phyloP scores from a whole-genome alignment of 2,888 invertebrate genomes.

The Nipponacmea schrenckii region DNA sequence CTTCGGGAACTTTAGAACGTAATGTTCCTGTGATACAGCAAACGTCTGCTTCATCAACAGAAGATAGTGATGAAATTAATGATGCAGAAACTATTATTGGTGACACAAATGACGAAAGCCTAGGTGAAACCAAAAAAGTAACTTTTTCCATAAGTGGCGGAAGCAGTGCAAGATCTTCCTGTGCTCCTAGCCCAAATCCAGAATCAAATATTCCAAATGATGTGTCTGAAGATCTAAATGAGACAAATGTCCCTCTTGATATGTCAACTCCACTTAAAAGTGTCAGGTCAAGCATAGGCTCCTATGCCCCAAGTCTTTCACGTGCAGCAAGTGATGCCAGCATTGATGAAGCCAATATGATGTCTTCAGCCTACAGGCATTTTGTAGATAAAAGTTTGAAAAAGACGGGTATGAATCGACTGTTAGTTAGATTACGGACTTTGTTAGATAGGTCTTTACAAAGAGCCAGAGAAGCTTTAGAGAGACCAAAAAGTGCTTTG shows the following conservation, averaged over 20 bases:
- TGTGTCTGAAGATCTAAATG: not conserved
- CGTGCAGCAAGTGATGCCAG: conserved; percentile 59
- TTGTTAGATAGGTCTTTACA: conserved; percentile 64
- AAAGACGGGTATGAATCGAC: conserved; percentile 84
- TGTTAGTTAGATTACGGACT: conserved; percentile 80
- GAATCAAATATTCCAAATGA: conserved; percentile 5
- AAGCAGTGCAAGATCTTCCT: conserved; percentile 38
- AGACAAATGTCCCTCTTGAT: conserved; percentile 35
- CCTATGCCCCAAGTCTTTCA: conserved; percentile 42
- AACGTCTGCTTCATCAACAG: conserved; percentile 25
- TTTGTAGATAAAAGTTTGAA: conserved; percentile 90
- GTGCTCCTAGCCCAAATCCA: conserved; percentile 41
- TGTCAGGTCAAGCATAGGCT: conserved; percentile 19
- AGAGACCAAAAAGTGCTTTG: conserved; percentile 37
- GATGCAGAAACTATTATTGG: conserved; percentile 32
- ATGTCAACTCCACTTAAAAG: conserved; percentile 47
- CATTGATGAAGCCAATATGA: conserved; percentile 46
- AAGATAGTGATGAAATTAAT: conserved; percentile 15
- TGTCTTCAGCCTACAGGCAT: conserved; percentile 71
- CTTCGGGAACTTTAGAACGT: conserved; percentile 22
- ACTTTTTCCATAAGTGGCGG: conserved; percentile 27
- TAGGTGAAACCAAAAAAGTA: conserved; percentile 15
- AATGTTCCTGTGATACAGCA: conserved; percentile 47
- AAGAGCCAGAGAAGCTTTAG: conserved; percentile 60
- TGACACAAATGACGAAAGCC: conserved; percentile 15